Evolutionary conservation across 2,888 invertebrate species (phyloP).

Genomic region (Rhagonycha lutea): DNA sequence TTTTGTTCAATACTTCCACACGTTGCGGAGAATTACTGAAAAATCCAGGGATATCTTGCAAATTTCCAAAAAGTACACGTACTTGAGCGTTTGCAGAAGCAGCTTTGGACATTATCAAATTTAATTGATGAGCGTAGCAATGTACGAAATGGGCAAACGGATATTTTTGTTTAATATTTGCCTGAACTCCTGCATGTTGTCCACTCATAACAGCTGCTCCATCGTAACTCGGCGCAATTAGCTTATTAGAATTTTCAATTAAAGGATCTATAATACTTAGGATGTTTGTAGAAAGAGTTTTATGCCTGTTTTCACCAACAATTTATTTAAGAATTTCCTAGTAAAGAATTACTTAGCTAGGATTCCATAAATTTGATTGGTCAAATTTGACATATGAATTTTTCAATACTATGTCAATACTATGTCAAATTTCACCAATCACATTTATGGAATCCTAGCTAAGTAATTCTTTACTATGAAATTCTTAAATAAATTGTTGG

Average conservation of each 20-base stretch:
- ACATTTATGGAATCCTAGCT: too few relatives aligned
- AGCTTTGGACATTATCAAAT: conserved; percentile 18
- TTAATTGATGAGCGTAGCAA: conserved; percentile 33
- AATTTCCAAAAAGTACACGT: conserved; percentile 5
- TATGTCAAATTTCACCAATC: too few relatives aligned
- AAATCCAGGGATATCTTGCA: neutral
- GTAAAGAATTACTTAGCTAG: too few relatives aligned
- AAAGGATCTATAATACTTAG: conserved; percentile 18
- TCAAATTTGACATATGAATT: too few relatives aligned
- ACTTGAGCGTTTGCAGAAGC: neutral
- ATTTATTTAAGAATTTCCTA: too few relatives aligned
- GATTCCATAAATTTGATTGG: too few relatives aligned
- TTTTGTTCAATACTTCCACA: too few relatives aligned
- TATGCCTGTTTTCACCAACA: too few relatives aligned
- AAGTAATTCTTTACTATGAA: too few relatives aligned
- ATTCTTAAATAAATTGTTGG: too few relatives aligned
- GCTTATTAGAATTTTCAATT: conserved; percentile 30
- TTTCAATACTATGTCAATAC: too few relatives aligned
- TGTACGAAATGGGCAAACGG: conserved; percentile 27
- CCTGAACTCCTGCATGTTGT: conserved; percentile 29
- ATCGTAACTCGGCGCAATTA: conserved; percentile 41
- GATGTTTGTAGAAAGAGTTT: too few relatives aligned
- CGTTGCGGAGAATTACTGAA: conserved; percentile 4
- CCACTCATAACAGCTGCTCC: conserved; percentile 38
- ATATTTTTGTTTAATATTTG: conserved; percentile 19